phyloP scores from a whole-genome alignment of 2,888 invertebrate species.

The Cactoblastis cactorum region DNA sequence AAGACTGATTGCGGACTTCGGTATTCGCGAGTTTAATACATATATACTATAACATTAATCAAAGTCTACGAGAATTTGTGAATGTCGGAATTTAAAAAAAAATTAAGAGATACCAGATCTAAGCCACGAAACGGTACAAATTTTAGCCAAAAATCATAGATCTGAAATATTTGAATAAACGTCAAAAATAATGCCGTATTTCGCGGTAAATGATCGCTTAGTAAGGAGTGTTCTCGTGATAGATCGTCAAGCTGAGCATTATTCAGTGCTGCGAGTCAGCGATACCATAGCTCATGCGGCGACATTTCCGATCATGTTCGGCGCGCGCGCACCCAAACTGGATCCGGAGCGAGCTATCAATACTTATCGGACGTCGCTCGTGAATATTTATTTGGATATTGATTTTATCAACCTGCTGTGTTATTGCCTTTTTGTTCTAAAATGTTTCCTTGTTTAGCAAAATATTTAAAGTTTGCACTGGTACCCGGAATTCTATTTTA shows the following conservation, averaged over 20 bases:
- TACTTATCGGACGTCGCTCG: slow-evolving; percentile 11
- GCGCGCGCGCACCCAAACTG: slow-evolving; percentile 4
- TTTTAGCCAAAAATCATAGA: slow-evolving; percentile 5
- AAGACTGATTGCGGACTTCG: too few relatives aligned
- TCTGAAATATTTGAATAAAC: background rate
- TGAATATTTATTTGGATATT: slow-evolving; percentile 6
- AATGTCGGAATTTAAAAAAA: background rate
- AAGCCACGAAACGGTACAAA: background rate
- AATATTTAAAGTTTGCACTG: background rate
- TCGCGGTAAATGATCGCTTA: slow-evolving; percentile 2
- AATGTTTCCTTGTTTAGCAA: background rate
- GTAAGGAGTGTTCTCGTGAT: slow-evolving; percentile 13
- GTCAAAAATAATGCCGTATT: slow-evolving; percentile 4
- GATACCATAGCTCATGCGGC: slow-evolving; percentile 14
- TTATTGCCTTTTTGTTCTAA: slow-evolving; percentile 1
- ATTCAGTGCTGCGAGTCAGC: slow-evolving; percentile 12
- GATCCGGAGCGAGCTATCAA: slow-evolving; percentile 8
- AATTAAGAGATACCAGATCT: background rate
- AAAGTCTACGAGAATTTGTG: background rate
- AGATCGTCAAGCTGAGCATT: slow-evolving; percentile 15
- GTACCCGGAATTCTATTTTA: background rate
- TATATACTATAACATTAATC: background rate
- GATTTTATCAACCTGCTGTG: slow-evolving; percentile 8
- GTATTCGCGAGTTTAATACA: too few relatives aligned
- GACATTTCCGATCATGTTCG: slow-evolving; percentile 15